A percentile compares a stretch with the other conserved stretches of the same genome.
phyloP scores from a whole-genome alignment of 2,113 vertebrate species.

The Nyctereutes procyonoides region DNA sequence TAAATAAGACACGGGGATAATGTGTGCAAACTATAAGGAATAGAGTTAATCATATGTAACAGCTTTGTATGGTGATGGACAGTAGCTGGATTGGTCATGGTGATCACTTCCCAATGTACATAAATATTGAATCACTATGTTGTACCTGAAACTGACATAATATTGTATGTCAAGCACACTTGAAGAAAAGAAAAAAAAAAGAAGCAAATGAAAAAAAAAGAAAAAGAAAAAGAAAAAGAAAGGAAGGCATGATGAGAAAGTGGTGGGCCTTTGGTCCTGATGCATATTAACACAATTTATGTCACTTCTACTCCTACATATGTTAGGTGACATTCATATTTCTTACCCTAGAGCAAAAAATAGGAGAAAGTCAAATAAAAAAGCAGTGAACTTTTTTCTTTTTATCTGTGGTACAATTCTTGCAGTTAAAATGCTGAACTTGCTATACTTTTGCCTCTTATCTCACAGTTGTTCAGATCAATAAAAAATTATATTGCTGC shows the following conservation, averaged over 20 bases:
- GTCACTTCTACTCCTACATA: background rate
- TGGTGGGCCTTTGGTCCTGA: background rate
- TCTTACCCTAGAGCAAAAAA: background rate
- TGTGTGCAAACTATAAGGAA: background rate
- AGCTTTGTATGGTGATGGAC: background rate
- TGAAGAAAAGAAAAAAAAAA: background rate
- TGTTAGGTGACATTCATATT: background rate
- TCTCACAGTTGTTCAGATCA: constrained; percentile 48
- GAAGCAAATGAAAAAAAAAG: background rate
- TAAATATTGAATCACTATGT: background rate
- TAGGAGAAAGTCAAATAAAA: background rate
- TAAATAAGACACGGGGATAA: background rate
- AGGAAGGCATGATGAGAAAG: background rate
- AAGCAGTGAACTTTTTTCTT: background rate
- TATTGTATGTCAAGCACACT: background rate
- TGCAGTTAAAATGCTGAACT: constrained; percentile 55
- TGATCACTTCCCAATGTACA: background rate
- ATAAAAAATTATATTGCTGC: constrained; percentile 31
- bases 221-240: constrained; percentile 41
- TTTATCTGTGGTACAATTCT: background rate
- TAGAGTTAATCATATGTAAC: background rate
- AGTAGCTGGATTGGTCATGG: background rate
- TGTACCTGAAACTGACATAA: background rate
- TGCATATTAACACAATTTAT: background rate
- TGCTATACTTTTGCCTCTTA: constrained; percentile 21